Conservation (phyloP, 2,797 vertebrate species). For the Eulemur coronatus region DNA sequence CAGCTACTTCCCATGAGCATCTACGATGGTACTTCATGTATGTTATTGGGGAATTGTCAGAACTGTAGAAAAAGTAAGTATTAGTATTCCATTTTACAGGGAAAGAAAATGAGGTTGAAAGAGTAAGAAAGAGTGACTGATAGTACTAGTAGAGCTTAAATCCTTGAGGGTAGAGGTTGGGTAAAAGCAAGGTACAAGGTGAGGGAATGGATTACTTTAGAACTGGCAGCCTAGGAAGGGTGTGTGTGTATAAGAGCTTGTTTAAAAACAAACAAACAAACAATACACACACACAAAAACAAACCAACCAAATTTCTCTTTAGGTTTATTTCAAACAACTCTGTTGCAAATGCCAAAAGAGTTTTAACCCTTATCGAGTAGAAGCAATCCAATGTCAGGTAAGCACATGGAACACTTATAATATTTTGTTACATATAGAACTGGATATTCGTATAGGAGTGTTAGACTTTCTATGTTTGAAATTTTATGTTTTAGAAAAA, state of each 20-base stretch:
- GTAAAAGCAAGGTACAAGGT: neutral
- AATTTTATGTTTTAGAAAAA: conserved; percentile 22
- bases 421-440: neutral
- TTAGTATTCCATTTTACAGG: neutral
- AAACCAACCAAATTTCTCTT: neutral
- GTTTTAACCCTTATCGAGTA: conserved; percentile 95
- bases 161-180: neutral
- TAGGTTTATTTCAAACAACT: conserved; percentile 99
- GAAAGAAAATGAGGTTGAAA: neutral
- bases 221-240: neutral
- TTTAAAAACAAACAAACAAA: neutral
- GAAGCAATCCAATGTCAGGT: conserved; percentile 97
- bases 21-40: neutral
- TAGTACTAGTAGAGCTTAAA: neutral
- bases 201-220: neutral
- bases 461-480: neutral
- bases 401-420: neutral
- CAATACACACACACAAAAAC: neutral
- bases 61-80: neutral
- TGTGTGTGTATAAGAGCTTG: neutral
- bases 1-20: neutral
- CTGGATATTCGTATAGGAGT: neutral
- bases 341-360: conserved; percentile 94
- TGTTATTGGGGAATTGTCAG: neutral
- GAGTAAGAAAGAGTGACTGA: neutral